Base-by-base conservation (phyloP, 1,140 invertebrate genomes). In the Dreissena polymorpha region DNA sequence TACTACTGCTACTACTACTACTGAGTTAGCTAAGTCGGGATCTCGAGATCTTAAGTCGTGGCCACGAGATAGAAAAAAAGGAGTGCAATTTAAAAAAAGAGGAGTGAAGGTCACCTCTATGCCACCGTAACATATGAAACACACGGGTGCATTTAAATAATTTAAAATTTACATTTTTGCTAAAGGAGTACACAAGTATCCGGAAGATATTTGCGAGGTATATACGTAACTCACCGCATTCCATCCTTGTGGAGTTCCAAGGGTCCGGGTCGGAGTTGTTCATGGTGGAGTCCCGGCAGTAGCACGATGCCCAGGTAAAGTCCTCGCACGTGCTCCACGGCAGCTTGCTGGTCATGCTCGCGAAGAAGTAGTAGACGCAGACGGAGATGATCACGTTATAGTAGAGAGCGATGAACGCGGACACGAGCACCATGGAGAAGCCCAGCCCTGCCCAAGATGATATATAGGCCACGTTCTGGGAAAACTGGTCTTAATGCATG, bases 291-390 rank as follows among this genome's bases (percentile, higher is more conserved):
- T 88, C 87, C 18, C 83, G 50, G 70, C 88, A 89, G 13, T 75
- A 3, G 27, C 86, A 87, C 5, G 97, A 98, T 91, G 88, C 88
- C 88, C 92, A 93, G 10, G 80, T 64, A 64, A 88, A 87, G 77
- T 88, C 86, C 60, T 23, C 23, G 84, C 92, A 93, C 16, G 82
- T 71, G n/a, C 84, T 77, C 92, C 92, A 93, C 0, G 91, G 92
- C 21, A 93, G 75, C 68, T 89, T 74, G 65, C 83, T 80, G 25
- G 89, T 91, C 86, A 92, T 88, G 23, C 92, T 92, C 16, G 90
- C 90, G 71, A 92, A 90, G 25, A 92, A 87, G 82, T 89, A 93
- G 74, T 93, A 93, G 10, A 93, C 60, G 23, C 90, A 88, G 89
- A 92, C 94, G 8, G 93, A 90, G 70, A 94, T 93, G 79, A 93